These are phyloP conservation scores for Xiphophorus couchianus DNA, from an alignment of 2,113 vertebrate species.

Conservation along the genomic window DNA sequence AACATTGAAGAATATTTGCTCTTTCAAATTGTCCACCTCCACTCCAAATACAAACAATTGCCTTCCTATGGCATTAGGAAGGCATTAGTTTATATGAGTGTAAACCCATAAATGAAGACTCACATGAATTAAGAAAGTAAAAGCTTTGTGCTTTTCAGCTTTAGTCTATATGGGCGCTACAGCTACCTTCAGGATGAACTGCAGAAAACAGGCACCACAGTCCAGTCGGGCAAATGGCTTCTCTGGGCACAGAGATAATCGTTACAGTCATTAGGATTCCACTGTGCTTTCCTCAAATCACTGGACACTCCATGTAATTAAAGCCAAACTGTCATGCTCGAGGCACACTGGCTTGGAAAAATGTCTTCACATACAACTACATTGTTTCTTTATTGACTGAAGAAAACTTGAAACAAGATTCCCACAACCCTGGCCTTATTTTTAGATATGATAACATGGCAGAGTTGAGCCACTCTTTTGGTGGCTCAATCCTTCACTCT, in stretches of 20 bases:
- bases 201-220: slow-evolving; percentile 7
- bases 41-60: too few species aligned
- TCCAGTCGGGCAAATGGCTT: slow-evolving; percentile 9
- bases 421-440: not conserved
- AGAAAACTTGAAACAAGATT: not conserved
- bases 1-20: too few species aligned
- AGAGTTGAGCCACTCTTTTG: not conserved
- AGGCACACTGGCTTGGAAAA: not conserved
- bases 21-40: too few species aligned
- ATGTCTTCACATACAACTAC: not conserved
- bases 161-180: not conserved
- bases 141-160: not conserved
- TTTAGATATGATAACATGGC: not conserved
- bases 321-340: slow-evolving; percentile 26
- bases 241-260: slow-evolving; percentile 50
- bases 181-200: slow-evolving; percentile 8
- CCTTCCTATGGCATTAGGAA: too few species aligned
- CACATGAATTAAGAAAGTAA: too few species aligned
- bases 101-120: too few species aligned
- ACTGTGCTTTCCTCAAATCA: not conserved
- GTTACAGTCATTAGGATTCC: slow-evolving; percentile 23
- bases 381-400: not conserved
- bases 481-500: not conserved
- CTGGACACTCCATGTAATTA: slow-evolving; percentile 17
- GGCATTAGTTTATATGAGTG: too few species aligned